A percentile compares a stretch with the other conserved stretches of the same genome.
These are phyloP conservation scores for Podilymbus podiceps DNA, from an alignment of 2,113 vertebrate genomes.

Conservation along the genomic window DNA sequence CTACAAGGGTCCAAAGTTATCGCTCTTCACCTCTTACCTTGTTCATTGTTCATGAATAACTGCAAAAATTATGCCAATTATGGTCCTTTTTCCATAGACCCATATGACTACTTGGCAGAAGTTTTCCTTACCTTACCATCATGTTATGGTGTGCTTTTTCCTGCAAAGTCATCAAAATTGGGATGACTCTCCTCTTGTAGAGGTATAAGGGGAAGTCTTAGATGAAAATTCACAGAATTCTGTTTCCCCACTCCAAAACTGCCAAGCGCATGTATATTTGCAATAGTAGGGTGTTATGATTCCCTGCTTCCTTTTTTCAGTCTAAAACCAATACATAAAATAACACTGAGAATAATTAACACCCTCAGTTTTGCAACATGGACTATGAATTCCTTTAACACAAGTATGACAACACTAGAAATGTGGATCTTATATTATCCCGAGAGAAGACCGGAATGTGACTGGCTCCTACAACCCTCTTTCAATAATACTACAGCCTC, in stretches of 20 bases:
- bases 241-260: not conserved
- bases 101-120: not conserved
- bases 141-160: not conserved
- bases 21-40: not conserved
- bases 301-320: not conserved
- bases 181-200: not conserved
- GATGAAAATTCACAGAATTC: not conserved
- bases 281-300: not conserved
- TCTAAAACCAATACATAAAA: not conserved
- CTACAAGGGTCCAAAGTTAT: not conserved
- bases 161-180: not conserved
- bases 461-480: not conserved
- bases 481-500: not conserved
- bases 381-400: not conserved
- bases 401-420: not conserved
- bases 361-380: not conserved
- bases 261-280: not conserved
- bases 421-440: not conserved
- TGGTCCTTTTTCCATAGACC: not conserved
- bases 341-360: not conserved
- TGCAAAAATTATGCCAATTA: not conserved
- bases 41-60: not conserved
- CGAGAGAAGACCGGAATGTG: not conserved
- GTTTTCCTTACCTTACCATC: not conserved
- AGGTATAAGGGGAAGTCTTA: not conserved